Conservation (phyloP, 2,797 vertebrate genomes). For the Potorous gilbertii region DNA sequence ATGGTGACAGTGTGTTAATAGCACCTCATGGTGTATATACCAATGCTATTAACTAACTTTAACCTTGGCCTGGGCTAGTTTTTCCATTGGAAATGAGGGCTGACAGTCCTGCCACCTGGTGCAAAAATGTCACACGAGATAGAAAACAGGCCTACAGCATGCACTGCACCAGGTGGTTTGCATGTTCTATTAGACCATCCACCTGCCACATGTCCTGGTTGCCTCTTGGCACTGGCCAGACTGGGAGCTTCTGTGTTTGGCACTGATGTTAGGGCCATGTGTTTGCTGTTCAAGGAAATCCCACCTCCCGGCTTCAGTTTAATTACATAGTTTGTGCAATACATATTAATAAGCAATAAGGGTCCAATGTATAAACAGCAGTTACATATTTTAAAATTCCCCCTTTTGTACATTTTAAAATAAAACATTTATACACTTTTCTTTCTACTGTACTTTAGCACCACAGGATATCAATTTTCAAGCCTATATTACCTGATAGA, state of each 20-base stretch:
- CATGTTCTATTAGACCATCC: constrained; percentile 59
- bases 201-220: constrained; percentile 76
- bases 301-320: constrained; percentile 82
- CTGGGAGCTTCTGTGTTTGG: constrained; percentile 79
- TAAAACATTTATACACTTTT: constrained; percentile 89
- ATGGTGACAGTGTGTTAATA: constrained; percentile 82
- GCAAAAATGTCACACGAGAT: constrained; percentile 47
- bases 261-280: constrained; percentile 72
- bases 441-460: constrained; percentile 90
- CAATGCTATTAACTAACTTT: constrained; percentile 76
- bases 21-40: constrained; percentile 83
- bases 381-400: constrained; percentile 91
- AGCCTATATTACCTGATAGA: constrained; percentile 92
- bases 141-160: background rate
- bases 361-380: constrained; percentile 92
- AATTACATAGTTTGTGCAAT: constrained; percentile 86
- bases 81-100: constrained; percentile 56
- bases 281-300: constrained; percentile 74
- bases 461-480: constrained; percentile 93
- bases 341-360: constrained; percentile 93
- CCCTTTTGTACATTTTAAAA: constrained; percentile 90
- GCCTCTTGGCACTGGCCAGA: constrained; percentile 81
- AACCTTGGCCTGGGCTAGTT: constrained; percentile 56
- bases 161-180: constrained; percentile 60
- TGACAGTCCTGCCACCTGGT: constrained; percentile 70